Evolutionary conservation across 2,888 invertebrate species (phyloP).

Genomic region (Synanthedon tipuliformis): DNA sequence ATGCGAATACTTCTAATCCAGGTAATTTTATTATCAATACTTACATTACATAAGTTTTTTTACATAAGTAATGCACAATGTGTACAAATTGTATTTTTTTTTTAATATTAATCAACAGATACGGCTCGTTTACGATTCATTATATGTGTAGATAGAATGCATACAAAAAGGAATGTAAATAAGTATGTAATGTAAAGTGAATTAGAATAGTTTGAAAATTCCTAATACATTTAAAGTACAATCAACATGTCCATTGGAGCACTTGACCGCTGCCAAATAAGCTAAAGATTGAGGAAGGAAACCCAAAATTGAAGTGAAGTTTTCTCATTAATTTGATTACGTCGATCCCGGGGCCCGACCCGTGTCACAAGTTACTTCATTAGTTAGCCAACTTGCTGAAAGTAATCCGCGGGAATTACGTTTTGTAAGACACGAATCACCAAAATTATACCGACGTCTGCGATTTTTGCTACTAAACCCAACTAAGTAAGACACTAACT

Average conservation of each 20-base stretch:
- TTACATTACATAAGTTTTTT: no score
- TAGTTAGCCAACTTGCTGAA: slow-evolving; percentile 65
- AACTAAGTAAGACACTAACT: no score
- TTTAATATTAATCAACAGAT: no score
- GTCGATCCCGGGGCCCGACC: slow-evolving; percentile 65
- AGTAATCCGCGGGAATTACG: slow-evolving; percentile 62
- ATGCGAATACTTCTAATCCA: no score
- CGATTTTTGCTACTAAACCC: no score
- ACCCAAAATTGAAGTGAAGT: slow-evolving; percentile 66
- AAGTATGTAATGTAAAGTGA: no score
- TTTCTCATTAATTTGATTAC: slow-evolving; percentile 70
- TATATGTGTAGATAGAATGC: no score
- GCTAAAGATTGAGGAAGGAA: slow-evolving; percentile 63
- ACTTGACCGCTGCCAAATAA: slow-evolving; percentile 61
- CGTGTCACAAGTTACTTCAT: slow-evolving; percentile 70
- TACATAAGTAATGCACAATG: no score
- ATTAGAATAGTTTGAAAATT: neutral
- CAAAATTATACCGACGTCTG: slow-evolving; percentile 40
- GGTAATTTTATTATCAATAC: no score
- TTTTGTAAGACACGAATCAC: slow-evolving; percentile 59
- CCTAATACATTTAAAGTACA: slow-evolving; percentile 16
- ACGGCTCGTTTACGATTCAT: no score
- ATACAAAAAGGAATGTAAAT: no score
- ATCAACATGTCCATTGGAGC: slow-evolving; percentile 33
- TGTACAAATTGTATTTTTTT: no score